phyloP scores from a whole-genome alignment of 2,113 vertebrate species.

The Dryoscopus gambensis region DNA sequence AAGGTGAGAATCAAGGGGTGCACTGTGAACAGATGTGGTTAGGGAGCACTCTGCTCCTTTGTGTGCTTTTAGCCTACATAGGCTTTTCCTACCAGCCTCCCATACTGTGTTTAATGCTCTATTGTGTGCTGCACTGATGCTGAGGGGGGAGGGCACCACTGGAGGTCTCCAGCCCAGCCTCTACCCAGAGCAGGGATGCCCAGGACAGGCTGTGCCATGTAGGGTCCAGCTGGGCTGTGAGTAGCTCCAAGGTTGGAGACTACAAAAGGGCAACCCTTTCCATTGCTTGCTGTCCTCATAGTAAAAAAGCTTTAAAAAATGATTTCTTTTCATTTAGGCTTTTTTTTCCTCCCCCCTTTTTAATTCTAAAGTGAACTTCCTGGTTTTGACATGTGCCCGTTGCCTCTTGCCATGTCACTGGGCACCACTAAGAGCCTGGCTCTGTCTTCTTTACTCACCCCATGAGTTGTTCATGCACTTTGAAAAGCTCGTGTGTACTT shows the following conservation, averaged over 20 bases:
- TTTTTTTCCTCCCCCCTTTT: background rate
- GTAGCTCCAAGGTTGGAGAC: background rate
- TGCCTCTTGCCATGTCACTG: background rate
- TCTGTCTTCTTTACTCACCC: fast-evolving
- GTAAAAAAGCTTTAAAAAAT: background rate
- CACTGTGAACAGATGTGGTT: background rate
- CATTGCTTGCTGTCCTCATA: background rate
- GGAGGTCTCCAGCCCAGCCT: background rate
- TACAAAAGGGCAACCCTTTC: background rate
- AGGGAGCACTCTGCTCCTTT: background rate
- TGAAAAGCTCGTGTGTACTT: background rate
- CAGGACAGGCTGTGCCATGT: background rate
- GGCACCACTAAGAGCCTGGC: background rate
- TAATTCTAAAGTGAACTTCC: background rate
- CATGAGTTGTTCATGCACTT: background rate
- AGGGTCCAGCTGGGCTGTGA: background rate
- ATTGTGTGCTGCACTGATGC: background rate
- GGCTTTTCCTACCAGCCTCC: background rate
- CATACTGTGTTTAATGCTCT: background rate
- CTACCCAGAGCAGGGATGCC: background rate
- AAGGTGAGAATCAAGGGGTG: background rate
- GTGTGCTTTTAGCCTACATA: background rate
- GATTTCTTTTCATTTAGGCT: background rate
- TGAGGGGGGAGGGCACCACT: background rate
- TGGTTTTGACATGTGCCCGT: background rate